Base-by-base conservation (phyloP, 1,140 invertebrate genomes). In the Ceratina australensis region DNA sequence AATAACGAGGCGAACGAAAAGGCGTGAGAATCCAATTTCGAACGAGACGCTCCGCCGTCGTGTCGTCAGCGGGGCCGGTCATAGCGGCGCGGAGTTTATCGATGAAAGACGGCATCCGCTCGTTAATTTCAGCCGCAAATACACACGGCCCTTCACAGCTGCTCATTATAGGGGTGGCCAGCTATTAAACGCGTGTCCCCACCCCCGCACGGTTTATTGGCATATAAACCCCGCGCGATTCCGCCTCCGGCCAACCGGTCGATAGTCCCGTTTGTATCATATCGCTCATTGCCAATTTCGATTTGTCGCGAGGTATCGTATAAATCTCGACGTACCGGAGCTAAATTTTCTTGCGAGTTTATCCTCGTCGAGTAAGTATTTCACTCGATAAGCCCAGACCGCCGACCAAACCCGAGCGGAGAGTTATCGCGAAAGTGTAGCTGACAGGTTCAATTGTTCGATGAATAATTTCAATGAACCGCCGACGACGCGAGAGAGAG, bases 1-100 rank as follows among this genome's bases (percentile, higher is more conserved):
- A 84, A 84, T 84, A 84, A 84, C 72, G 78, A 83, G 33, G 82
- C 26, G 26, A 68, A 61, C 56, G 20, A 78, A 76, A 75, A 28
- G 12, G 47, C 22, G 33, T 18, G 63, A 26, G 20, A 59, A 78
- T 84, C 81, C 20, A 69, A 24, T 84, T 83, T 79, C 81, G 64
- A 52, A 72, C n/a, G 33, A 15, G 60, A 24, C 24, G 26, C 67
- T 64, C 18, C 56, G 54, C 67, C 52, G n/a, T 22, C 42, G 47
- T 24, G 16, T 12, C 26, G 60, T 69, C 56, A 68, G 72, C n/a
- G 82, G 68, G 79, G 82, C 20, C 22, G 24, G 82, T 80, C 78
- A 71, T 26, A 57, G 52, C 33, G 61, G 59, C 66, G 63, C 82
- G 66, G 60, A 66, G 63, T 83, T 42, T 83, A 83, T 68, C 28